Evolutionary conservation across 1,140 invertebrate genomes (phyloP).

Genomic region (Ips typographus): DNA sequence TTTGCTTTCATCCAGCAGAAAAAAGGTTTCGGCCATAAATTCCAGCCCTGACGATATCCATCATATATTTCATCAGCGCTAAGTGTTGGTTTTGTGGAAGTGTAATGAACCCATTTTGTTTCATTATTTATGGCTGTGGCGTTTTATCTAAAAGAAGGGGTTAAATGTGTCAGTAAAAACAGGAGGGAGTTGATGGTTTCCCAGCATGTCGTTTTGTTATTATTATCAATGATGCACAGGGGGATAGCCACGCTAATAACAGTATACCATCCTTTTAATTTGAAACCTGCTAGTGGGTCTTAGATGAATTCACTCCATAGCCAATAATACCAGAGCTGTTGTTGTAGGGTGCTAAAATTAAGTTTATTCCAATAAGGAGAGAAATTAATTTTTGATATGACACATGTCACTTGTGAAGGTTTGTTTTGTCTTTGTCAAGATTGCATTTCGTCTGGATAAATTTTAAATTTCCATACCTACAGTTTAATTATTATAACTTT

Average conservation of each 20-base stretch:
- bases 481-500: too few relatives aligned
- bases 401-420: too few relatives aligned
- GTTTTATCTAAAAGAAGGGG: conserved; percentile 20
- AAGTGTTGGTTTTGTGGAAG: conserved; percentile 21
- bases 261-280: too few relatives aligned
- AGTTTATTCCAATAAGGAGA: too few relatives aligned
- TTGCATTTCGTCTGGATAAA: too few relatives aligned
- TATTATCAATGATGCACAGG: conserved; percentile 3
- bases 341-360: too few relatives aligned
- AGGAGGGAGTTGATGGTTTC: conserved; percentile 18
- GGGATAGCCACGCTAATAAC: neutral
- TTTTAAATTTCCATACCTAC: too few relatives aligned
- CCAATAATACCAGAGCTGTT: too few relatives aligned
- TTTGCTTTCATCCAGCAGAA: neutral
- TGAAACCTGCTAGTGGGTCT: too few relatives aligned
- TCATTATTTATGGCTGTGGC: conserved; percentile 16
- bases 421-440: too few relatives aligned
- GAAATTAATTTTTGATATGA: too few relatives aligned
- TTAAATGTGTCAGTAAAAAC: conserved; percentile 22
- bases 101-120: conserved; percentile 23
- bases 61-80: conserved; percentile 18
- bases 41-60: conserved; percentile 6
- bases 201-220: conserved; percentile 17
- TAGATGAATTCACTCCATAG: too few relatives aligned
- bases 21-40: conserved; percentile 12